Evolutionary conservation across 2,888 invertebrate species (phyloP).

Genomic region (Erebia palarica): DNA sequence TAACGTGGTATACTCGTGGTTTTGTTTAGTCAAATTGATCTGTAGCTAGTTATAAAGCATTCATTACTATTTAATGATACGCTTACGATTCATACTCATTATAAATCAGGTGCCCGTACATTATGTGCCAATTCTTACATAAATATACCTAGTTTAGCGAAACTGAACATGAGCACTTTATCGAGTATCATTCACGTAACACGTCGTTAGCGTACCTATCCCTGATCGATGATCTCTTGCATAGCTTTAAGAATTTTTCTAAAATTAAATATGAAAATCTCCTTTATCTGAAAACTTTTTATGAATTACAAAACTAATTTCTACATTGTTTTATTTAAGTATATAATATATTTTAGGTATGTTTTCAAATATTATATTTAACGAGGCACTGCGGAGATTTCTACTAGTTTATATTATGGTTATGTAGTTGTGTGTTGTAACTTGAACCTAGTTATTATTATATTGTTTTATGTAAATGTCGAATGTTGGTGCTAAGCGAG

Average conservation of each 20-base stretch:
- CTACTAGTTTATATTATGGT: neutral
- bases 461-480: conserved; percentile 11
- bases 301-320: neutral
- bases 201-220: neutral
- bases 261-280: neutral
- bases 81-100: neutral
- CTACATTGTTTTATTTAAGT: neutral
- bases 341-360: neutral
- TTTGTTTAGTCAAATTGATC: neutral
- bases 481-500: conserved; percentile 12
- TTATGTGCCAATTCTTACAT: neutral
- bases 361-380: neutral
- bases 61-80: neutral
- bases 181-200: neutral
- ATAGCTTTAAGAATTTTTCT: neutral
- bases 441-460: neutral
- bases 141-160: neutral
- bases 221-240: neutral
- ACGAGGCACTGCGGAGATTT: neutral
- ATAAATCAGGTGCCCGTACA: neutral
- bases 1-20: no score
- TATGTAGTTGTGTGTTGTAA: neutral
- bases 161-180: neutral
- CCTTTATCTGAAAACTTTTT: neutral
- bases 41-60: neutral